phyloP scores from a whole-genome alignment of 2,113 vertebrate species.

The Myiagra hebetior region DNA sequence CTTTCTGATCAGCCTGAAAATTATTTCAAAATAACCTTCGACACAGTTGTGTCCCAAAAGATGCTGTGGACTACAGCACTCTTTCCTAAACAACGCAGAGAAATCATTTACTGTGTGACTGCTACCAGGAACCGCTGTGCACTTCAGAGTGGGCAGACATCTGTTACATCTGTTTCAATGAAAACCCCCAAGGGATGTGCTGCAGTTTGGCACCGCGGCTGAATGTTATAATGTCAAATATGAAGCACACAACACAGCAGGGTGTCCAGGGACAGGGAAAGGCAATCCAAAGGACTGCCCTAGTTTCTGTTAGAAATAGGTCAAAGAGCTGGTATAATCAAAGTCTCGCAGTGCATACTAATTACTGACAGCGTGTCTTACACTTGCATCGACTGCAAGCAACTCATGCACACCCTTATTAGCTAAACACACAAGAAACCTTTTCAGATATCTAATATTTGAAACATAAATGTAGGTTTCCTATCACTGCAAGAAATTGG shows the following conservation, averaged over 20 bases:
- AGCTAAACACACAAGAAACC: background rate
- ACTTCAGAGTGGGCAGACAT: constrained; percentile 33
- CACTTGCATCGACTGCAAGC: background rate
- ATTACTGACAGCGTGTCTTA: constrained; percentile 66
- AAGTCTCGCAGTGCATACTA: constrained; percentile 73
- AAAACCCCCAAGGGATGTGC: constrained; percentile 36
- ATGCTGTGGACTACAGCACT: background rate
- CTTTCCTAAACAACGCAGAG: background rate
- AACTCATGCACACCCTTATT: background rate
- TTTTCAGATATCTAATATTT: background rate
- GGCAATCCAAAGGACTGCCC: constrained; percentile 73
- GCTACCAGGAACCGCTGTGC: background rate
- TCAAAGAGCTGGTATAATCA: constrained; percentile 77
- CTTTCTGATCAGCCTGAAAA: background rate
- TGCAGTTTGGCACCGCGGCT: constrained; percentile 7
- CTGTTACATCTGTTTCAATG: constrained; percentile 53
- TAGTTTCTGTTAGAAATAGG: constrained; percentile 81
- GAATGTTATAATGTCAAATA: constrained; percentile 65
- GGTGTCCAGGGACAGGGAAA: constrained; percentile 69
- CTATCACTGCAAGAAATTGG: background rate
- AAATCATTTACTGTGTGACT: background rate
- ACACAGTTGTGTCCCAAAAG: background rate
- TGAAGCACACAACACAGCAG: constrained; percentile 60
- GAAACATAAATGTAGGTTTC: background rate
- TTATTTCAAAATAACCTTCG: background rate